Evolutionary conservation across 92 coral and sea anemone genomes (phyloP), one percentile per base, ranked within the genome.

Genomic region (Umimayanthus chanpuru): DNA sequence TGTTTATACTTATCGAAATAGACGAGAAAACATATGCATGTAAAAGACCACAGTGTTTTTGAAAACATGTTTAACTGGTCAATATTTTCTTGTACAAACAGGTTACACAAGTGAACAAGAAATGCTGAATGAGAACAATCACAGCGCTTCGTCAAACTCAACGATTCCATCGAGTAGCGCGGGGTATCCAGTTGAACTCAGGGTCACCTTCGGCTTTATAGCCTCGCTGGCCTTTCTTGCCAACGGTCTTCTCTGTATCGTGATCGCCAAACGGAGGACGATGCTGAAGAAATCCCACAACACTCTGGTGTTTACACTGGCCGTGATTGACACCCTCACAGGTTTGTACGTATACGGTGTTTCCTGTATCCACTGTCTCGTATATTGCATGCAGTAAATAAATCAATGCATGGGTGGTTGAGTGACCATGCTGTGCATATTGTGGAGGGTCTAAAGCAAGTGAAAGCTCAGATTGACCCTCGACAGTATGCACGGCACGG

Each of bases 211-310:
- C 71, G 87, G 87, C 9, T 28, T 72, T 10, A 83, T 83, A 25
- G 87, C 87, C 10, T 49, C 25, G 28, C 87, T 83, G 21, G 87
- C 87, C 77, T 26, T 83, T 29, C 78, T 83, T 44, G 77, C 87
- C 56, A 83, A 83, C 40, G 87, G 87, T 1, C 77, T 83, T 47
- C 14, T 83, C 8, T 83, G 87, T 83, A 26, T 44, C n/a, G 41
- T 70, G 43, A 70, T 83, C 41, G 77, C 40, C 16, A 83, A 83
- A 83, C 77, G 87, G 41, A 71, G 67, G 41, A 26, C 66, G 9
- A 41, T 83, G 76, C 87, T 83, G 78, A 83, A 44, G 66, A 83
- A 70, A 30, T 43, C 87, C 10, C 11, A 83, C 25, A 70, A 83
- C 78, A 83, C 77, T 43, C 39, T 83, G 10, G 77, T 83, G n/a